These are phyloP conservation scores for Heliopora coerulea DNA, from an alignment of 92 coral and sea anemone genomes.

Conservation along the genomic window DNA sequence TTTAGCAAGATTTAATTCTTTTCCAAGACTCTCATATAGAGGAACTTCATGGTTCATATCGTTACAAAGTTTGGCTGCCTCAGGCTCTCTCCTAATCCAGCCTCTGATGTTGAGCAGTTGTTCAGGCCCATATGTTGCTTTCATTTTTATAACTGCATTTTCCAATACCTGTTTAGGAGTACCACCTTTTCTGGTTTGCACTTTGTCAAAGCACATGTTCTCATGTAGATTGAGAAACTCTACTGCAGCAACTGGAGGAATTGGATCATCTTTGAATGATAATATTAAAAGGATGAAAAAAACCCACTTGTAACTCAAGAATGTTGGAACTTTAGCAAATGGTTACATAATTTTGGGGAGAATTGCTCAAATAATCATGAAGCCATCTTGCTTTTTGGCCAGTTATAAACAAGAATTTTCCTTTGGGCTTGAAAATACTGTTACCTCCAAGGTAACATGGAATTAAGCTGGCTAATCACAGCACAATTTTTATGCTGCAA, in stretches of 20 bases:
- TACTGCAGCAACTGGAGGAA: not conserved
- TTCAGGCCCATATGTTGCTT: constrained; percentile 10
- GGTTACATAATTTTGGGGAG: too few relatives aligned
- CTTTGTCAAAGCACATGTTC: constrained; percentile 20
- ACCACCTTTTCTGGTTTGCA: constrained; percentile 15
- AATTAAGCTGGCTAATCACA: too few relatives aligned
- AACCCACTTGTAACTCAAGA: too few relatives aligned
- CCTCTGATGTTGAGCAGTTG: not conserved
- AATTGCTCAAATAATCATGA: too few relatives aligned
- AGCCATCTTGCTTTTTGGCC: too few relatives aligned
- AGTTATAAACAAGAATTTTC: too few relatives aligned
- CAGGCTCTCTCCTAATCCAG: constrained; percentile 20
- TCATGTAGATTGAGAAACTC: constrained; percentile 16
- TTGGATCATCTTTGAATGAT: not conserved
- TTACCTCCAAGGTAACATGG: too few relatives aligned
- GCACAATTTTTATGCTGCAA: too few relatives aligned
- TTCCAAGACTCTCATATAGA: not conserved
- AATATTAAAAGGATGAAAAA: not conserved
- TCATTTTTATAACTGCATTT: constrained; percentile 26
- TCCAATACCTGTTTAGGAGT: not conserved
- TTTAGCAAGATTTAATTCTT: constrained; percentile 6
- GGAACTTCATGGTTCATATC: not conserved
- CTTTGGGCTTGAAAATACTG: too few relatives aligned
- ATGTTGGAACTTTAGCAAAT: too few relatives aligned
- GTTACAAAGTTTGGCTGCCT: constrained; percentile 7